These are phyloP conservation scores for Pantherophis vulpinus DNA, from an alignment of 2,797 vertebrate species.

Conservation along the genomic window DNA sequence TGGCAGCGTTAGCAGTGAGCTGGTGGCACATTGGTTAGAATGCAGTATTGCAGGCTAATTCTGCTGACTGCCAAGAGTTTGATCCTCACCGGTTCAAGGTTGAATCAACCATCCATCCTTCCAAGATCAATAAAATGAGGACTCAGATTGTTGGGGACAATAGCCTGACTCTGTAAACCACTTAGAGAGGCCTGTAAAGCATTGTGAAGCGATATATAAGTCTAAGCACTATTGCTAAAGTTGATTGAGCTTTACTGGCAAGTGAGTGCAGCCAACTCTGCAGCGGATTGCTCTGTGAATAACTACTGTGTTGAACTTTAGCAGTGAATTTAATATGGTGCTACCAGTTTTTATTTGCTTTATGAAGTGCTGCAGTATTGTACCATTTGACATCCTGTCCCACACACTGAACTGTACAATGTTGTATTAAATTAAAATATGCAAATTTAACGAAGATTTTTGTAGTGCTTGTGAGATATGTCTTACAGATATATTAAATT, in stretches of 20 bases:
- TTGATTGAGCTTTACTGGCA: background rate
- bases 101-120: background rate
- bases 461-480: constrained; percentile 34
- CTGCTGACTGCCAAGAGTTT: too few relatives aligned
- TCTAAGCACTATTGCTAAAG: background rate
- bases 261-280: background rate
- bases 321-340: background rate
- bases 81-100: too few relatives aligned
- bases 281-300: background rate
- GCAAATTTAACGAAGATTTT: constrained; percentile 49
- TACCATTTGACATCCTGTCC: constrained; percentile 26
- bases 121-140: background rate
- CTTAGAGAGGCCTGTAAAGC: background rate
- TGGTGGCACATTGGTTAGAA: background rate
- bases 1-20: background rate
- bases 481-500: constrained; percentile 50
- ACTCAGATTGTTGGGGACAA: background rate
- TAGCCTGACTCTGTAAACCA: background rate
- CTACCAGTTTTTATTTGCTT: background rate
- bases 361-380: background rate
- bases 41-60: too few relatives aligned
- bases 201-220: background rate
- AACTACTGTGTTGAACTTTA: background rate
- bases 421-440: constrained; percentile 40
- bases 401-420: constrained; percentile 18